Conservation (phyloP, 2,113 vertebrate genomes). For the Lanius collurio region DNA sequence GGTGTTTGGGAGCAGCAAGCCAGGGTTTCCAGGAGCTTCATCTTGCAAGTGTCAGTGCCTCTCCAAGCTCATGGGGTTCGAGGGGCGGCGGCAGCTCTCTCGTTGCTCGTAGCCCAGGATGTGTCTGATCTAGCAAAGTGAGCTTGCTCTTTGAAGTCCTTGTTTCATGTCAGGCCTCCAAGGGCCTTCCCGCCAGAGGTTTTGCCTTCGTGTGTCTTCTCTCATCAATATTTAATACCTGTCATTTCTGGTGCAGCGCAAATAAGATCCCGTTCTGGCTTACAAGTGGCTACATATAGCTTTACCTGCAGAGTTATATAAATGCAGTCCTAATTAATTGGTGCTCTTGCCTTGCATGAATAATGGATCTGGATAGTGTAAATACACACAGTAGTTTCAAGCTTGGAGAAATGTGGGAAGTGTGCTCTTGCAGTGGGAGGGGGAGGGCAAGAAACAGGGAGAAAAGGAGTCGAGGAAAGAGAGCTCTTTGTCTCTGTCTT, state of each 20-base stretch:
- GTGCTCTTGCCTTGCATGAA: conserved; percentile 20
- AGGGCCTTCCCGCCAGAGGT: neutral
- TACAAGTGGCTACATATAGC: neutral
- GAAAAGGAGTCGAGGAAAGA: neutral
- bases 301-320: conserved; percentile 44
- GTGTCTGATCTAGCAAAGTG: neutral
- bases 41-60: neutral
- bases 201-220: conserved; percentile 8
- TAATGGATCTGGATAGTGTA: conserved; percentile 16
- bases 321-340: conserved; percentile 37
- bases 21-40: neutral
- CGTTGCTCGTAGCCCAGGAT: neutral
- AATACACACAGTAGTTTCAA: conserved; percentile 8
- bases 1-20: neutral
- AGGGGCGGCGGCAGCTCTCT: neutral
- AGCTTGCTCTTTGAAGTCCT: conserved; percentile 21
- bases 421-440: neutral
- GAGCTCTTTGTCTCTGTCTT: neutral
- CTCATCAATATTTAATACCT: conserved; percentile 42
- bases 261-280: neutral
- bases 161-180: neutral
- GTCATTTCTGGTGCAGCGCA: neutral
- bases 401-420: neutral
- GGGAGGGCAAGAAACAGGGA: neutral
- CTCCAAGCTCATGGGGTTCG: rapidly evolving